Conservation (phyloP, 2,888 invertebrate species). For the Seladonia tumulorum region DNA sequence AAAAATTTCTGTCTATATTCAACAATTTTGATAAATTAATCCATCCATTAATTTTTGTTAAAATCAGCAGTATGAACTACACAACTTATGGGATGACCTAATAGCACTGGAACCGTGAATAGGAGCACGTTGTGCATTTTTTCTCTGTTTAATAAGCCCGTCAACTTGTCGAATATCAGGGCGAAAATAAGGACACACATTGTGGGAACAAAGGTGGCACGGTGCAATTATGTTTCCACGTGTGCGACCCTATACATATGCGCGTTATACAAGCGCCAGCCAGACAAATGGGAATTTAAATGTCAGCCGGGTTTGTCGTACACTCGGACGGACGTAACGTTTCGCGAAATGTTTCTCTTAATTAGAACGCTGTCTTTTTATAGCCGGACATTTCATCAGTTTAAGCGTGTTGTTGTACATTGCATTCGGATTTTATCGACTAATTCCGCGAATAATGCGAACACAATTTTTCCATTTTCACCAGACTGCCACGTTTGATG, state of each 20-base stretch:
- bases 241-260: background rate
- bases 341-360: constrained; percentile 23
- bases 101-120: background rate
- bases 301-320: constrained; percentile 39
- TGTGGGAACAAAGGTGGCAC: constrained; percentile 24
- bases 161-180: constrained; percentile 12
- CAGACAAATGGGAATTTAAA: constrained; percentile 35
- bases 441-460: too few species aligned
- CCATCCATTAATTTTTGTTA: too few species aligned
- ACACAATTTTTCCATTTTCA: too few species aligned
- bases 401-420: background rate
- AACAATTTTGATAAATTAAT: too few species aligned
- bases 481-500: too few species aligned
- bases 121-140: background rate
- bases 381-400: background rate
- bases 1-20: too few species aligned
- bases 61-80: background rate
- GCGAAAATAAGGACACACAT: background rate
- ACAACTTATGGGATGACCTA: background rate
- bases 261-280: background rate
- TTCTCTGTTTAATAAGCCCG: background rate
- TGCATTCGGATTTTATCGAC: too few species aligned
- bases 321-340: background rate
- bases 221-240: constrained; percentile 29
- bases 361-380: constrained; percentile 21